A percentile compares a stretch with the other conserved stretches of the same genome.
phyloP scores from a whole-genome alignment of 2,797 vertebrate species.

The Denticeps clupeoides region DNA sequence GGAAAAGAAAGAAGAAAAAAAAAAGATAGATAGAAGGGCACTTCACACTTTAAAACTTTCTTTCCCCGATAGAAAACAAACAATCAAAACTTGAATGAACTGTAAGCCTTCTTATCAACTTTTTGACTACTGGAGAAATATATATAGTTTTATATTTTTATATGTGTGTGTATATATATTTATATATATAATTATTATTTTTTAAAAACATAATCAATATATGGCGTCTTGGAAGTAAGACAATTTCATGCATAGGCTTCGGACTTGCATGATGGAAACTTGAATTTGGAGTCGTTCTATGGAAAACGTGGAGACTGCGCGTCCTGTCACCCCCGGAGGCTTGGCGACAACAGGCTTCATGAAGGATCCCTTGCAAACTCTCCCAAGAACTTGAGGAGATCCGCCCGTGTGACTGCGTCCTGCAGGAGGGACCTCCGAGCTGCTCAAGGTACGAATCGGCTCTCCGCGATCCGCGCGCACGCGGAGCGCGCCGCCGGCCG shows the following conservation, averaged over 20 bases:
- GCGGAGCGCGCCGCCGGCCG: too few relatives aligned
- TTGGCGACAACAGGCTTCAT: constrained; percentile 52
- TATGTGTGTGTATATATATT: too few relatives aligned
- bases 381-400: constrained; percentile 38
- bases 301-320: constrained; percentile 26
- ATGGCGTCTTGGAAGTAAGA: too few relatives aligned
- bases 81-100: constrained; percentile 43
- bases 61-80: too few relatives aligned
- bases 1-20: constrained; percentile 35
- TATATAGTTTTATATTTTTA: too few relatives aligned
- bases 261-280: constrained; percentile 21
- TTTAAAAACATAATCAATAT: too few relatives aligned
- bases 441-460: constrained; percentile 56
- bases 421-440: constrained; percentile 36
- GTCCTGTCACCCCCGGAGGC: constrained; percentile 20
- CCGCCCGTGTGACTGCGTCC: constrained; percentile 53
- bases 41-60: constrained; percentile 44
- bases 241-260: constrained; percentile 3
- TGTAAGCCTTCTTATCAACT: constrained; percentile 36
- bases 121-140: constrained; percentile 30
- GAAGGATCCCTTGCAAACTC: constrained; percentile 36
- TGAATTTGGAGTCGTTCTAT: constrained; percentile 23
- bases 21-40: constrained; percentile 27
- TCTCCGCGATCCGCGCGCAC: too few relatives aligned
- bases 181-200: too few relatives aligned